phyloP scores from a whole-genome alignment of 2,113 vertebrate species.

The Oryzias celebensis region DNA sequence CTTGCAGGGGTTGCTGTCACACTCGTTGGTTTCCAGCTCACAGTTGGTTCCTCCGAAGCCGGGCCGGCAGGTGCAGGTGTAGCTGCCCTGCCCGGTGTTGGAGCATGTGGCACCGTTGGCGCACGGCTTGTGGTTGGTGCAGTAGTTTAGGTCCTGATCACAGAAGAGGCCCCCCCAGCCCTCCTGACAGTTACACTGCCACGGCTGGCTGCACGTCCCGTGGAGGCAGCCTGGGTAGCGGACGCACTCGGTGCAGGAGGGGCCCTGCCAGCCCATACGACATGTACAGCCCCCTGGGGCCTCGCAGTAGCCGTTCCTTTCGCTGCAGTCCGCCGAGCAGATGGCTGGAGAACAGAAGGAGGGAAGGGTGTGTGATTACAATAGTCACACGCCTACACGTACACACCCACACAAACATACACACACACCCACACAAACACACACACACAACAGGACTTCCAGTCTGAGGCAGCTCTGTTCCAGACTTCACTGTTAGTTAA shows the following conservation, averaged over 20 bases:
- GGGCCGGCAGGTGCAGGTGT: conserved; percentile 81
- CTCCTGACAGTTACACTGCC: conserved; percentile 84
- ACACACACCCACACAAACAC: conserved; percentile 37
- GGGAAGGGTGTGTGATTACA: conserved; percentile 63
- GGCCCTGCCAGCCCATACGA: conserved; percentile 88
- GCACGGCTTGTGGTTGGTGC: conserved; percentile 85
- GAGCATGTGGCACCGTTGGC: conserved; percentile 81
- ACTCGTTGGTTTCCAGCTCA: conserved; percentile 84
- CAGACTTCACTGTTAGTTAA: conserved; percentile 77
- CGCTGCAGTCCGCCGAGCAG: conserved; percentile 84
- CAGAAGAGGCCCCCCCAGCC: conserved; percentile 89
- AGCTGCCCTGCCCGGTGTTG: conserved; percentile 80
- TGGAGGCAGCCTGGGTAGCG: conserved; percentile 84
- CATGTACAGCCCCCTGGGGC: conserved; percentile 85
- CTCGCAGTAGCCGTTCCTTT: conserved; percentile 87
- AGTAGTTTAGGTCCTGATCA: conserved; percentile 87
- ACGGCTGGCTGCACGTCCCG: conserved; percentile 83
- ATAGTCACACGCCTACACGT: conserved; percentile 53
- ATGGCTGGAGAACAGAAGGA: conserved; percentile 66
- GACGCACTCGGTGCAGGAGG: conserved; percentile 83
- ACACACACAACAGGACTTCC: conserved; percentile 13
- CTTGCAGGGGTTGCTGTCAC: conserved; percentile 89
- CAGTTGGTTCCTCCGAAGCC: conserved; percentile 81
- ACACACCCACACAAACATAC: conserved; percentile 38
- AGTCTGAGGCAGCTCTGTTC: conserved; percentile 53